These are phyloP conservation scores for Drosophila neotestacea DNA, from an alignment of 2,888 invertebrate species.

Conservation along the genomic window DNA sequence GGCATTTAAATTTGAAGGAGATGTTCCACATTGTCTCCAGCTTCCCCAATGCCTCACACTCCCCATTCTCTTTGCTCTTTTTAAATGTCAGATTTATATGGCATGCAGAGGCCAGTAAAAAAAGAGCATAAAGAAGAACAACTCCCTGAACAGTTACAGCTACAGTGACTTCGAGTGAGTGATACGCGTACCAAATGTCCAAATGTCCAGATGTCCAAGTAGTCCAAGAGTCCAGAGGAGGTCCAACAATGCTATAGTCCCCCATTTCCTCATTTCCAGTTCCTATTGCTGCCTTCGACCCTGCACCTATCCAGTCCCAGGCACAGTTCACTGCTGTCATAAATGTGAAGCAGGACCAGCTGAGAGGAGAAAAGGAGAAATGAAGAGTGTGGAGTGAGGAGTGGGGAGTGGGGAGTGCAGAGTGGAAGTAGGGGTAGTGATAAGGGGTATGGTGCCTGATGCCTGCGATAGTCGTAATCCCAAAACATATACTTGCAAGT, in stretches of 20 bases:
- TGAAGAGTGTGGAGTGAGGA: not conserved
- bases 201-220: constrained; percentile 20
- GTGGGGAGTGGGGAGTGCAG: not conserved
- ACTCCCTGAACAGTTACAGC: constrained; percentile 40
- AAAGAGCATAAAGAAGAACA: constrained; percentile 31
- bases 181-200: constrained; percentile 34
- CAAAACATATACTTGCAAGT: constrained; percentile 76
- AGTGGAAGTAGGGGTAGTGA: not conserved
- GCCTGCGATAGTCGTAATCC: constrained; percentile 62
- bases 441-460: constrained; percentile 5
- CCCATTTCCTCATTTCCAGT: constrained; percentile 1
- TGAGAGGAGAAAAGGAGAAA: not conserved
- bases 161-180: constrained; percentile 37
- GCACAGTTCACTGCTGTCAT: constrained; percentile 39
- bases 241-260: not conserved
- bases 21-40: constrained; percentile 28
- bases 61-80: not conserved
- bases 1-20: constrained; percentile 50
- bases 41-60: not conserved
- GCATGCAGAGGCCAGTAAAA: constrained; percentile 50
- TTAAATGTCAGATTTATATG: constrained; percentile 70
- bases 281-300: not conserved
- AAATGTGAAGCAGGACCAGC: constrained; percentile 5
- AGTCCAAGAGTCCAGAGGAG: constrained; percentile 7
- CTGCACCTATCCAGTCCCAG: constrained; percentile 36